Conservation (phyloP, 2,888 invertebrate genomes). For the Heliconius erato region DNA sequence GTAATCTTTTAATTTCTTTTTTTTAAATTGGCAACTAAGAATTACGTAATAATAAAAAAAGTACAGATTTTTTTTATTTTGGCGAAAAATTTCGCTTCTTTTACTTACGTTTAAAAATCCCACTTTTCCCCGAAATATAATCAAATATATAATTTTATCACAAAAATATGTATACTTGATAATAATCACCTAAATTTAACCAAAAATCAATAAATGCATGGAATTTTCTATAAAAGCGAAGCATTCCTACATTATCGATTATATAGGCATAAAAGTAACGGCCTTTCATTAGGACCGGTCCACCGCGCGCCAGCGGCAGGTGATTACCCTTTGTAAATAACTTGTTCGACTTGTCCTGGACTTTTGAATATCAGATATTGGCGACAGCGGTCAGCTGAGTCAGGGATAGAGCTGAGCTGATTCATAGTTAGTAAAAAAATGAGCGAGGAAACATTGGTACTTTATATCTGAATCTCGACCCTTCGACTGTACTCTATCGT, state of each 20-base stretch:
- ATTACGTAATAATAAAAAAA: no score
- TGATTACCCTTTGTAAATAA: conserved; percentile 48
- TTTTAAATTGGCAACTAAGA: no score
- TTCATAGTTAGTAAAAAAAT: not conserved
- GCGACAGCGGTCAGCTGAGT: not conserved
- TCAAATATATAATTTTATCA: not conserved
- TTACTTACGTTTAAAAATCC: no score
- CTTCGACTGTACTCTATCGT: no score
- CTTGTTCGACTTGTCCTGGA: conserved; percentile 37
- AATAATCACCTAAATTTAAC: not conserved
- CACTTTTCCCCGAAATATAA: no score
- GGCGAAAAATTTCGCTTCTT: no score
- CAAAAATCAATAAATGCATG: not conserved
- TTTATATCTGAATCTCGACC: not conserved
- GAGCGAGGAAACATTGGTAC: not conserved
- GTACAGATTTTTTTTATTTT: no score
- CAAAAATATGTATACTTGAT: not conserved
- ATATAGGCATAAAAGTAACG: conserved; percentile 34
- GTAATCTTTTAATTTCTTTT: no score
- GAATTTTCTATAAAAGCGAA: not conserved
- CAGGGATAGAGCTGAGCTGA: not conserved
- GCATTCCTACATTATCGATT: conserved; percentile 1
- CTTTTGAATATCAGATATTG: conserved; percentile 25
- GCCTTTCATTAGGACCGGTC: conserved; percentile 44
- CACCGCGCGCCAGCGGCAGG: conserved; percentile 27